phyloP scores from a whole-genome alignment of 2,113 vertebrate genomes.

The Cygnus buccinator region DNA sequence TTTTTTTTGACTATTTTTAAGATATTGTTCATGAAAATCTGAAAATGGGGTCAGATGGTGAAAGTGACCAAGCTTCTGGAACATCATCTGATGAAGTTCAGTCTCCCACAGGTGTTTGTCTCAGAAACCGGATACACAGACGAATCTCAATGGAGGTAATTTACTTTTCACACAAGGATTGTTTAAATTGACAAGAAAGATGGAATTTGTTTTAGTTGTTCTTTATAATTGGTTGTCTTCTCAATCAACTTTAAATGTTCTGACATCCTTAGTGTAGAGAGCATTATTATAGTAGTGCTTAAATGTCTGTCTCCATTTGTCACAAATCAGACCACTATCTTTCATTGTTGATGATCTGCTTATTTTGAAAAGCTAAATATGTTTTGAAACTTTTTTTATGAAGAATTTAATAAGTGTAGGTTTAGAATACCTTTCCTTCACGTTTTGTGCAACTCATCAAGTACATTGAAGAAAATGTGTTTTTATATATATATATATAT shows the following conservation, averaged over 20 bases:
- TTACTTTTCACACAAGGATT: background rate
- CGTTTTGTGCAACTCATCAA: background rate
- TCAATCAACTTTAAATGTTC: background rate
- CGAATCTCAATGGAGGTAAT: conserved; percentile 98
- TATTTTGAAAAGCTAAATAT: background rate
- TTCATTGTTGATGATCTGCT: background rate
- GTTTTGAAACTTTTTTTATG: background rate
- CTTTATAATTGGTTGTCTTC: background rate
- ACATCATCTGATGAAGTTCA: conserved; percentile 99
- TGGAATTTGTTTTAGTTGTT: background rate
- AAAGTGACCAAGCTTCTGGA: conserved; percentile 98
- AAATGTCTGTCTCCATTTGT: background rate
- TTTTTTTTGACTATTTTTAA: conserved; percentile 63
- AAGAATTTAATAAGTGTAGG: background rate
- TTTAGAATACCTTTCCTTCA: background rate
- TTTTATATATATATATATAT: background rate
- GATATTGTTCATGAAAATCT: conserved; percentile 99
- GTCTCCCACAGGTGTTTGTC: conserved; percentile 95
- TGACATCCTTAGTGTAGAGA: background rate
- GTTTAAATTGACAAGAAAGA: background rate
- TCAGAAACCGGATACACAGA: conserved; percentile 91
- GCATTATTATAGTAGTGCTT: background rate
- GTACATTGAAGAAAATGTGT: background rate
- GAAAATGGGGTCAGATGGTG: conserved; percentile 99
- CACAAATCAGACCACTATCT: background rate